Conservation (phyloP, 2,797 vertebrate species). For the Neoniphon sammara region DNA sequence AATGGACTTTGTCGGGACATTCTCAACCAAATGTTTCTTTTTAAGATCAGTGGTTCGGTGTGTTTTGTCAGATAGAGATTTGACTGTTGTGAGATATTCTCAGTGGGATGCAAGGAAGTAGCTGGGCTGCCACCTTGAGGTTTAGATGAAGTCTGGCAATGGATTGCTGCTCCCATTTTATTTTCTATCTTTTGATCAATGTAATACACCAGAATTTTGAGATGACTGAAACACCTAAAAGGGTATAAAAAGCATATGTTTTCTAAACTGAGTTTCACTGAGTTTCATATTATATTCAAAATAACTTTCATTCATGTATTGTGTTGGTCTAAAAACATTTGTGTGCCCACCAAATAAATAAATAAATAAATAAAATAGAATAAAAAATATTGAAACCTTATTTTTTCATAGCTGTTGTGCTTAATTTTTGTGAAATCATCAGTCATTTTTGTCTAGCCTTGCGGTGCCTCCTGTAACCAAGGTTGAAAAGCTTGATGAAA, state of each 20-base stretch:
- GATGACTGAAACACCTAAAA: too few relatives aligned
- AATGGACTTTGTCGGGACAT: conserved; percentile 14
- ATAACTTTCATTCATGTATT: background rate
- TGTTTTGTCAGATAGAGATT: conserved; percentile 31
- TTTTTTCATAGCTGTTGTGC: too few relatives aligned
- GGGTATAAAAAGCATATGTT: background rate
- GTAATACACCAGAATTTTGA: too few relatives aligned
- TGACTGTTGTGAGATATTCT: conserved; percentile 49
- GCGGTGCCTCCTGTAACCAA: background rate
- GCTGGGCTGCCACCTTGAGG: conserved; percentile 82
- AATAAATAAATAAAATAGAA: too few relatives aligned
- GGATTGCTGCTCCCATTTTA: background rate
- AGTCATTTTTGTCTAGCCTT: too few relatives aligned
- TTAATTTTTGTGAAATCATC: too few relatives aligned
- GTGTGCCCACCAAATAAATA: too few relatives aligned
- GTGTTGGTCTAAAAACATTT: background rate
- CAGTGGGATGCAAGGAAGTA: conserved; percentile 62
- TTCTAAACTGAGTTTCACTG: background rate
- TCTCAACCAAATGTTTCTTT: background rate
- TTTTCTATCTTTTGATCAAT: conserved; percentile 3
- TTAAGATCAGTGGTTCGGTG: conserved; percentile 33
- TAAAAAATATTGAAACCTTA: too few relatives aligned
- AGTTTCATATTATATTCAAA: background rate
- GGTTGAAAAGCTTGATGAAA: background rate
- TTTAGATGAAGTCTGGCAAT: conserved; percentile 62